These are phyloP conservation scores for Brachionus rubens DNA, from an alignment of 1,140 invertebrate genomes.

Conservation along the genomic window DNA sequence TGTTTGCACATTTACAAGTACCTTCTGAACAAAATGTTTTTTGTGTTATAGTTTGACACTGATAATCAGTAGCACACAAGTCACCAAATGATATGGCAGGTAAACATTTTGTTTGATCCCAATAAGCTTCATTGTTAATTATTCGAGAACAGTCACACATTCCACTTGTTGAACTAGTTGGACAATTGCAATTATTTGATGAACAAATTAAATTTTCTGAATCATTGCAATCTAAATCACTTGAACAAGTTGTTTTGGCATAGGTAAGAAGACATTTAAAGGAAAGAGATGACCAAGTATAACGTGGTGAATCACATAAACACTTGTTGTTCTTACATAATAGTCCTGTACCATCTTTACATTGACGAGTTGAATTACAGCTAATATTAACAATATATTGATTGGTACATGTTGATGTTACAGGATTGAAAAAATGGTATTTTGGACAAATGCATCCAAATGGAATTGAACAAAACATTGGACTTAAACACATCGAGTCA, in stretches of 20 bases:
- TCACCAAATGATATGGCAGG: not conserved
- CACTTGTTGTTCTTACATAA: not conserved
- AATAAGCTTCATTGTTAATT: not conserved
- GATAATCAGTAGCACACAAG: too few species aligned
- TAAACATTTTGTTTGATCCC: not conserved
- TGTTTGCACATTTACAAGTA: too few species aligned
- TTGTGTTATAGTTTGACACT: too few species aligned
- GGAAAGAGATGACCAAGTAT: not conserved
- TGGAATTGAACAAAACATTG: not conserved
- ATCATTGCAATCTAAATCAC: too few species aligned
- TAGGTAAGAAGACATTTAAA: not conserved
- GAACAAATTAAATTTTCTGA: too few species aligned
- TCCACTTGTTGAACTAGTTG: too few species aligned
- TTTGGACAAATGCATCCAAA: not conserved
- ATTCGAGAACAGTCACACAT: too few species aligned
- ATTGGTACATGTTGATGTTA: too few species aligned
- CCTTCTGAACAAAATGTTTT: too few species aligned
- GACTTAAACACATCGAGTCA: not conserved
- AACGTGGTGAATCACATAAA: not conserved
- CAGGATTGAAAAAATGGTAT: conserved; percentile 7
- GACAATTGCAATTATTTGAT: too few species aligned
- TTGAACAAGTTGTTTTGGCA: not conserved
- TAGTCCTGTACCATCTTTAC: not conserved
- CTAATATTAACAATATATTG: not conserved
- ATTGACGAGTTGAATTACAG: not conserved